Conservation (phyloP, 2,888 invertebrate species). For the Metallyticus violacea region DNA sequence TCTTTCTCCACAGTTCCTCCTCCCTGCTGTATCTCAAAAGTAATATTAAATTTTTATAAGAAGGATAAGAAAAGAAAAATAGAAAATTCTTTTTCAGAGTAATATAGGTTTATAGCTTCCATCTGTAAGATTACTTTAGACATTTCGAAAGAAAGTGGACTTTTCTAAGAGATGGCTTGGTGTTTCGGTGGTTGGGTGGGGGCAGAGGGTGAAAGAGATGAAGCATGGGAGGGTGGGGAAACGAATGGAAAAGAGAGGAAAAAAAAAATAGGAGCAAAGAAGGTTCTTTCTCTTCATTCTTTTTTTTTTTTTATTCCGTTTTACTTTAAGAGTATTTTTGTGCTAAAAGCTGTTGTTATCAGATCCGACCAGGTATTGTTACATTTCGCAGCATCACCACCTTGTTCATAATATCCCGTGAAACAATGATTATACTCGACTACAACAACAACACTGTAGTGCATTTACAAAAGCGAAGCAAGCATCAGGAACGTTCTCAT, state of each 20-base stretch:
- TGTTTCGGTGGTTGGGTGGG: background rate
- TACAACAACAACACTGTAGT: background rate
- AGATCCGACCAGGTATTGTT: constrained; percentile 17
- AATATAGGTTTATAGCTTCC: constrained; percentile 52
- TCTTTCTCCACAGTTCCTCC: constrained; percentile 30
- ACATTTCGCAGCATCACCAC: background rate
- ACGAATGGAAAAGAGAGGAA: constrained; percentile 40
- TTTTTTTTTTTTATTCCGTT: constrained; percentile 15
- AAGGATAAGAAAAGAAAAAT: constrained; percentile 39
- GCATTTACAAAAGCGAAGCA: constrained; percentile 11
- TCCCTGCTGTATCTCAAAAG: constrained; percentile 39
- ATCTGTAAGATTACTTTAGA: constrained; percentile 52
- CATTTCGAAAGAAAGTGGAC: constrained; percentile 50
- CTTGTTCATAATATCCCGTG: constrained; percentile 11
- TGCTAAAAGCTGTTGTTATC: constrained; percentile 28
- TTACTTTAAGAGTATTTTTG: constrained; percentile 26
- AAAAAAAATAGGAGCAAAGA: constrained; percentile 38
- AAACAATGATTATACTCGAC: constrained; percentile 12
- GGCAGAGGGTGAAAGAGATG: constrained; percentile 38
- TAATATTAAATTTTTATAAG: constrained; percentile 52
- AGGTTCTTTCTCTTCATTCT: background rate
- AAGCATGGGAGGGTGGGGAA: background rate
- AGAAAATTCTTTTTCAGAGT: constrained; percentile 50
- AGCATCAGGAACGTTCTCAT: background rate
- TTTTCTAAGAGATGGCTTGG: constrained; percentile 38